phyloP scores from a whole-genome alignment of 2,888 invertebrate species.

The Acanthosepion pharaonis region DNA sequence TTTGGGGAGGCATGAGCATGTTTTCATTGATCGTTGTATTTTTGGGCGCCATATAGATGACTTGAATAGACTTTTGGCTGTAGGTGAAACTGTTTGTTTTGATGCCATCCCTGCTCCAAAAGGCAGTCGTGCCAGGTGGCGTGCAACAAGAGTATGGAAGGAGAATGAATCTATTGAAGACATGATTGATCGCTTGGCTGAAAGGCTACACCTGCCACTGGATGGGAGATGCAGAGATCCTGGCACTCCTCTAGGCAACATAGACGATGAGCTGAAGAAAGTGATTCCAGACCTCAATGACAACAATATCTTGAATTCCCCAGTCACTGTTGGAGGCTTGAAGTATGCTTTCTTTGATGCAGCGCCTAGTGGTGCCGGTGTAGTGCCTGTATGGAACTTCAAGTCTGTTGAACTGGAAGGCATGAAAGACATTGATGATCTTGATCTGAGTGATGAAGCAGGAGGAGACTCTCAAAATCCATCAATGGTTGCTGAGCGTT shows the following conservation, averaged over 20 bases:
- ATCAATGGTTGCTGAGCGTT: constrained; percentile 73
- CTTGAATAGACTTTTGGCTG: constrained; percentile 71
- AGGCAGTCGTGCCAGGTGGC: constrained; percentile 74
- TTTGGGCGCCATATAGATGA: constrained; percentile 72
- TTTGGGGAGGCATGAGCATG: constrained; percentile 75
- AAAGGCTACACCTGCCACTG: constrained; percentile 61
- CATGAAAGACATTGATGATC: constrained; percentile 67
- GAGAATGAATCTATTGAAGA: constrained; percentile 72
- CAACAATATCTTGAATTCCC: constrained; percentile 60
- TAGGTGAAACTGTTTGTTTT: constrained; percentile 74
- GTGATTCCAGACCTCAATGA: constrained; percentile 70
- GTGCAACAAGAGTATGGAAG: constrained; percentile 74
- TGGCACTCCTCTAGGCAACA: constrained; percentile 64
- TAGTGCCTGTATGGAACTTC: constrained; percentile 73
- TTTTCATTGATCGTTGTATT: constrained; percentile 75
- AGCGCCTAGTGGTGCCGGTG: constrained; percentile 72
- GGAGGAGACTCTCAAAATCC: constrained; percentile 64
- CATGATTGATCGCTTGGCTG: constrained; percentile 66
- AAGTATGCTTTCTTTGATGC: constrained; percentile 71
- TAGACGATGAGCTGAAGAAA: constrained; percentile 71
- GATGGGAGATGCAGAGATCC: constrained; percentile 58
- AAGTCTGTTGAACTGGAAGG: constrained; percentile 67
- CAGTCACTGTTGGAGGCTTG: constrained; percentile 64
- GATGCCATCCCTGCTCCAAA: constrained; percentile 75
- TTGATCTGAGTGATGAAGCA: constrained; percentile 64